Percentiles rank a stretch among this genome's conserved stretches.
phyloP scores from a whole-genome alignment of 1,140 invertebrate species.

The Condylostylus longicornis region DNA sequence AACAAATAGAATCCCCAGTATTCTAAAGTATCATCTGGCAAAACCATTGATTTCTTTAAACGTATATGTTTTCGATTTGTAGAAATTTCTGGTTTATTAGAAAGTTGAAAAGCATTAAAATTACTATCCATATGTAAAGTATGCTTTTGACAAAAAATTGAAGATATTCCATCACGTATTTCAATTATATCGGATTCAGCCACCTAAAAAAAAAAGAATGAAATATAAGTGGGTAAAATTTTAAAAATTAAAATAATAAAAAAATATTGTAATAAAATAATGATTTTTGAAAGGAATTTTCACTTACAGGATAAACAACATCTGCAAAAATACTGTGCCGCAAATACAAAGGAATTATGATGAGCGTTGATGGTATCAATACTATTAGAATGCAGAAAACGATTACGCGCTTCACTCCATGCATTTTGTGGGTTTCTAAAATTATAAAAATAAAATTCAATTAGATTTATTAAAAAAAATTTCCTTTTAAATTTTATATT shows the following conservation, averaged over 20 bases:
- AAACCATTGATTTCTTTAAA: conserved; percentile 61
- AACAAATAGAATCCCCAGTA: conserved; percentile 80
- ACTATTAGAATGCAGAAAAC: conserved; percentile 58
- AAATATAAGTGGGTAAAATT: too few relatives aligned
- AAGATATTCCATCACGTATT: conserved; percentile 59
- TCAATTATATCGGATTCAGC: conserved; percentile 69
- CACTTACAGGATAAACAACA: conserved; percentile 46
- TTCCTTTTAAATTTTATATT: too few relatives aligned
- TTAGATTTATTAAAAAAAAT: conserved; percentile 1
- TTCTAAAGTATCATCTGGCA: conserved; percentile 72
- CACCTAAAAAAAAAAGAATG: too few relatives aligned
- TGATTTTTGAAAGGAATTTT: too few relatives aligned
- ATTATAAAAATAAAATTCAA: conserved; percentile 20
- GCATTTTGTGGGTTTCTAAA: conserved; percentile 53
- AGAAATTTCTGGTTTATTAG: conserved; percentile 48
- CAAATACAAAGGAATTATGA: conserved; percentile 58
- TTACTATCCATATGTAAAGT: conserved; percentile 57
- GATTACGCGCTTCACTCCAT: conserved; percentile 54
- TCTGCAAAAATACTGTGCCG: conserved; percentile 55
- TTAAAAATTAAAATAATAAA: too few relatives aligned
- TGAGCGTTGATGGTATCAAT: conserved; percentile 51
- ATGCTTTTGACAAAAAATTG: conserved; percentile 63
- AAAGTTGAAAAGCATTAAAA: conserved; percentile 70
- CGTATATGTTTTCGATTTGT: conserved; percentile 55
- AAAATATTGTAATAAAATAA: too few relatives aligned